Percentiles rank a stretch among this genome's conserved stretches.
phyloP scores from a whole-genome alignment of 2,113 vertebrate species.

The Spea bombifrons region DNA sequence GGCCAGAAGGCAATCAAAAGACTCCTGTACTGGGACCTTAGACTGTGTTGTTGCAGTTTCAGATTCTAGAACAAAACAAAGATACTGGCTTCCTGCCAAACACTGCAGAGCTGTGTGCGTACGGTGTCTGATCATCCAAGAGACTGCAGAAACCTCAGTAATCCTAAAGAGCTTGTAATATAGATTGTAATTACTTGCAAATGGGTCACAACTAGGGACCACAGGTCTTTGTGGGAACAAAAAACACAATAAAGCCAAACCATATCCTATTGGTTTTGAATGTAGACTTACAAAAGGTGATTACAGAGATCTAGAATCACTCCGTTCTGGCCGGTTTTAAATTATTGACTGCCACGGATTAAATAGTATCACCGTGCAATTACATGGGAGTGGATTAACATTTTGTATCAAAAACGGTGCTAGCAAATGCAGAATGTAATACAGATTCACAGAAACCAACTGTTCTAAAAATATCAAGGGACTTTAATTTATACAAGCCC shows the following conservation, averaged over 20 bases:
- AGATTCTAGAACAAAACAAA: slow-evolving; percentile 49
- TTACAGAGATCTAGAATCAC: too few species aligned
- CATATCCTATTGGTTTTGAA: neutral
- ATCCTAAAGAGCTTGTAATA: slow-evolving; percentile 49
- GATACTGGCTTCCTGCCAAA: slow-evolving; percentile 55
- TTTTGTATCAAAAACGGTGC: too few species aligned
- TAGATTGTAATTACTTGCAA: slow-evolving; percentile 59
- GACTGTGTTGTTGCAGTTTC: slow-evolving; percentile 48
- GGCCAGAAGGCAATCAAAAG: slow-evolving; percentile 27
- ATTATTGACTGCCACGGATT: too few species aligned
- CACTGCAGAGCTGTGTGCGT: slow-evolving; percentile 50
- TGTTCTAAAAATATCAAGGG: too few species aligned
- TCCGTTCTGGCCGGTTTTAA: too few species aligned
- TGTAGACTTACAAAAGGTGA: neutral
- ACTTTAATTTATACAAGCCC: too few species aligned
- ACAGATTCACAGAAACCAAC: too few species aligned
- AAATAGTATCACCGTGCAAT: too few species aligned
- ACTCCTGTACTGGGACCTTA: slow-evolving; percentile 45
- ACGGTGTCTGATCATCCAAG: slow-evolving; percentile 59
- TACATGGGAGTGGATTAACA: too few species aligned
- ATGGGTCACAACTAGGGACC: slow-evolving; percentile 51
- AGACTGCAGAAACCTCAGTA: slow-evolving; percentile 52
- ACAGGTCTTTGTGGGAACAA: too few species aligned
- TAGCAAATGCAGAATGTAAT: too few species aligned
- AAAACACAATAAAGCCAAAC: neutral